phyloP scores from a whole-genome alignment of 2,797 vertebrate genomes.

The Chiroxiphia lanceolata region DNA sequence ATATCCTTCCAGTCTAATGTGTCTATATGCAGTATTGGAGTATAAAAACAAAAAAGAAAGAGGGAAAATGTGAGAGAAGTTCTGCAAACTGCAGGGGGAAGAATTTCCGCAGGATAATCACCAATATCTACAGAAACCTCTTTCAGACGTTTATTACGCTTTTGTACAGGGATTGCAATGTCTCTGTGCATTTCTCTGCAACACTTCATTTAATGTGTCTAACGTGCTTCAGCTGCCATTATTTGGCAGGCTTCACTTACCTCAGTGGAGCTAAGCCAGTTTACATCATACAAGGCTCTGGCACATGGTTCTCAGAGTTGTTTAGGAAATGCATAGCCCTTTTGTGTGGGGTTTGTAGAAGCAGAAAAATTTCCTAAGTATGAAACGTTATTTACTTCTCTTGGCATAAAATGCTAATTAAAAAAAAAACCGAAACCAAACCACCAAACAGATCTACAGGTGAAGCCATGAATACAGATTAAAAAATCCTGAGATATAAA shows the following conservation, averaged over 20 bases:
- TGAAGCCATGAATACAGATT: neutral
- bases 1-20: neutral
- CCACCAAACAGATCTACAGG: neutral
- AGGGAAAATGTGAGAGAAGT: neutral
- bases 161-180: neutral
- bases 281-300: neutral
- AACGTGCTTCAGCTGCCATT: neutral
- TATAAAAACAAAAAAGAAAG: neutral
- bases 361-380: neutral
- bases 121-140: neutral
- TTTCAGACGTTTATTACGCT: neutral
- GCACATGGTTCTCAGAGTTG: neutral
- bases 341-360: neutral
- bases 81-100: neutral
- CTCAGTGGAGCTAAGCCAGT: neutral
- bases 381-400: neutral
- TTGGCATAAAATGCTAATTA: neutral
- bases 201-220: neutral
- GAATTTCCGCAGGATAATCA: neutral
- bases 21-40: neutral
- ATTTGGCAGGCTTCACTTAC: conserved; percentile 15
- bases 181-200: neutral
- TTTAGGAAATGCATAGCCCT: neutral
- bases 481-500: neutral
- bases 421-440: neutral